These are phyloP conservation scores for Drosophila melanogaster DNA, from an alignment of 1,140 invertebrate genomes.

Conservation along the genomic window DNA sequence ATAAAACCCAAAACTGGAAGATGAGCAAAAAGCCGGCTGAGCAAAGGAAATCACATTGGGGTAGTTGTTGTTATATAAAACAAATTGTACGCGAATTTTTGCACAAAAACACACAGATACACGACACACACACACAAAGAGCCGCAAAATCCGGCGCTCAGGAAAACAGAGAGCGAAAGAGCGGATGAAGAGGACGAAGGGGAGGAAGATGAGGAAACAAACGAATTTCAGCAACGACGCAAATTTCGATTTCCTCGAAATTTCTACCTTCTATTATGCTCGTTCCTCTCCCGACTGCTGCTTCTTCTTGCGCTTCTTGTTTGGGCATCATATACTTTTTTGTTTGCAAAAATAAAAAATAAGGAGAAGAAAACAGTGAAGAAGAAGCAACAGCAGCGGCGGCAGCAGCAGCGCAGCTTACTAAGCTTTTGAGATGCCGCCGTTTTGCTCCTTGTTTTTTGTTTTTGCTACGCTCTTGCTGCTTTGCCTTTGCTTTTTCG, in stretches of 20 bases:
- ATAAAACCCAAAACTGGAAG: conserved; percentile 55
- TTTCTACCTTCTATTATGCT: conserved; percentile 81
- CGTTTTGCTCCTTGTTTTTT: conserved; percentile 79
- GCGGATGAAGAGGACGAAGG: neutral
- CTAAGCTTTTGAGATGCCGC: conserved; percentile 71
- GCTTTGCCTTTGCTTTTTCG: conserved; percentile 56
- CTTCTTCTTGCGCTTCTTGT: conserved; percentile 41
- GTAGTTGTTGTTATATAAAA: conserved; percentile 76
- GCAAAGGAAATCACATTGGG: conserved; percentile 71
- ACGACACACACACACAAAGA: conserved; percentile 14
- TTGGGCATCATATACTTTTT: conserved; percentile 54
- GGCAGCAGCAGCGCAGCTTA: conserved; percentile 64
- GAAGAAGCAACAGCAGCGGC: conserved; percentile 48
- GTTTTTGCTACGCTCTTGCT: conserved; percentile 77
- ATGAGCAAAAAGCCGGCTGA: conserved; percentile 63
- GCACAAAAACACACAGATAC: conserved; percentile 30
- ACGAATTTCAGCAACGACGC: conserved; percentile 72
- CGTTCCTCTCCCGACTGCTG: conserved; percentile 36
- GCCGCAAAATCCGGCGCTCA: conserved; percentile 41
- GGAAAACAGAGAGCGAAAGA: conserved; percentile 30
- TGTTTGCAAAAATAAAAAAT: conserved; percentile 60
- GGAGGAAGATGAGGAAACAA: conserved; percentile 14
- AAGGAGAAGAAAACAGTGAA: conserved; percentile 28
- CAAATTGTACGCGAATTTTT: conserved; percentile 54
- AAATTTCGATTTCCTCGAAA: conserved; percentile 81